A percentile compares a stretch with the other conserved stretches of the same genome.
phyloP scores from a whole-genome alignment of 2,113 vertebrate genomes.

The Meriones unguiculatus region DNA sequence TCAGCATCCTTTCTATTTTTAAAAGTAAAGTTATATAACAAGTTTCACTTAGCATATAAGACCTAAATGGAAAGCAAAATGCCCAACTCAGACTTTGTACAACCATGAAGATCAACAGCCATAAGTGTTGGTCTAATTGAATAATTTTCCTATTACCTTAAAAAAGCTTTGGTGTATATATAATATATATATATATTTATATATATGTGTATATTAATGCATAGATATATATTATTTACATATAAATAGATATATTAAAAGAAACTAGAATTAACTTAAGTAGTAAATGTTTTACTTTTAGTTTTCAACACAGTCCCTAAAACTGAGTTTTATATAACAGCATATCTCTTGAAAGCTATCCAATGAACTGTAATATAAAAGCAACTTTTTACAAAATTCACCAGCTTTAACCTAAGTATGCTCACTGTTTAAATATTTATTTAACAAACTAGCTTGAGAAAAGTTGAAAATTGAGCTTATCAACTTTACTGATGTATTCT shows the following conservation, averaged over 20 bases:
- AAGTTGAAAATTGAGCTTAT: not conserved
- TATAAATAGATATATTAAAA: not conserved
- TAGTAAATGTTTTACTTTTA: not conserved
- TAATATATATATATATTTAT: not conserved
- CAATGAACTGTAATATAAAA: not conserved
- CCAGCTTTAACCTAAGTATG: not conserved
- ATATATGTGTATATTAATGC: too few species aligned
- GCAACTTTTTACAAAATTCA: not conserved
- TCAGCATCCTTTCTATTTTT: not conserved
- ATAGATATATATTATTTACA: too few species aligned
- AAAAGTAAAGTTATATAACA: not conserved
- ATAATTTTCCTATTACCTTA: constrained; percentile 86
- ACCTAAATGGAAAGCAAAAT: not conserved
- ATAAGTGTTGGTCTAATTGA: constrained; percentile 85
- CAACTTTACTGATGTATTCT: not conserved
- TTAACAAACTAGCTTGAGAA: not conserved
- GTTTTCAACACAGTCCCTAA: not conserved
- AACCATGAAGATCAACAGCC: constrained; percentile 87
- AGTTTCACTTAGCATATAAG: not conserved
- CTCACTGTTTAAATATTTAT: not conserved
- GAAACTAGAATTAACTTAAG: not conserved
- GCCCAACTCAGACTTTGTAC: constrained; percentile 87
- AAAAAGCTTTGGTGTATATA: constrained; percentile 53
- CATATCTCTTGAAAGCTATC: not conserved
- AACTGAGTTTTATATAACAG: not conserved